Base-by-base conservation (phyloP, 2,888 invertebrate species). In the Urechis unicinctus region DNA sequence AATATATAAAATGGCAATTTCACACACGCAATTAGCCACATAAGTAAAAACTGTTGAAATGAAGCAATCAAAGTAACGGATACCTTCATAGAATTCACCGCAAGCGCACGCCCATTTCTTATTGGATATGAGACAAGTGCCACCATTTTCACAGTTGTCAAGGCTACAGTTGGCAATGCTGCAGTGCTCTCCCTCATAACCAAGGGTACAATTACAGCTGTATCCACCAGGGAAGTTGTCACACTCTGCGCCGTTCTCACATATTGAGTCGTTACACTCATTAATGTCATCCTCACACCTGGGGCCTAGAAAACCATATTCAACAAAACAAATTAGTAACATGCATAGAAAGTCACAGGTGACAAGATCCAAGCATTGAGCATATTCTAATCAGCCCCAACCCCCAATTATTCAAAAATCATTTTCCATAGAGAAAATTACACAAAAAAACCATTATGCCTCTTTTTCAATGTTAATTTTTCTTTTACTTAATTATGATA, bases 111-210 rank as follows among this genome's bases (percentile, higher is more conserved):
- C 9, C 36, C 36, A 36, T 36, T 36, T 17, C 9, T 36, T 17
- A 36, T 36, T 17, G 9, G 9, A 9, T 17, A 36, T 17, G 9
- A 17, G 17, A 36, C 36, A 36, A 9, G 36, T 36, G 9, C 36
- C 36, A 36, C 36, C 36, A 36, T 36, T 36, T 13, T 13, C 9
- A 17, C 36, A 36, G 36, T 36, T 36, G 36, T 17, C 36, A 36
- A 13, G 36, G 17, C 36, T 36, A 36, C 36, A 36, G 36, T 36
- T 36, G 9, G 36, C 36, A 17, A 36, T 13, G 9, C 17, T 9
- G 73, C 95, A 95, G 67, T 87, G 86, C 81, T 93, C 92, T 52
- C 94, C 94, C 73, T 91, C 90, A 79, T 89, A 94, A 17, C 92
- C 93, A 58, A 86, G 84, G 0, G 88, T 85, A 70, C 94, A 94